Evolutionary conservation across 1,140 invertebrate species (phyloP), one percentile per base, ranked within the genome.

Genomic region (Drosophila bipectinata): DNA sequence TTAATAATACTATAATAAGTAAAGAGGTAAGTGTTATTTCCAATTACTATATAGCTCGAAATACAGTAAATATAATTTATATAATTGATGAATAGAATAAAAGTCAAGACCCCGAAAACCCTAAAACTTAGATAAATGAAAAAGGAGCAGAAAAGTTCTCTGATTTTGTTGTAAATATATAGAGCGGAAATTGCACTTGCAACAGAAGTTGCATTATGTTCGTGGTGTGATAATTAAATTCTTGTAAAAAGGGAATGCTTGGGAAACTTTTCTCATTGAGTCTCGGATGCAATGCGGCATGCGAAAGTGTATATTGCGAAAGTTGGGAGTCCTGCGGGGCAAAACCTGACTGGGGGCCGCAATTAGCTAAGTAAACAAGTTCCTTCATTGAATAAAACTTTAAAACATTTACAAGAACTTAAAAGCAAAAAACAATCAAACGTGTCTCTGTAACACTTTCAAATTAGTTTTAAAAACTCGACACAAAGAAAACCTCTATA

Each of bases 201-300:
- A 37, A 10, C 21, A 47, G 12, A 30, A 28, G 48, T 4, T 18
- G 4, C 14, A 24, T 1, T n/a, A 47, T 4, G 62, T 9, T 34
- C 30, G 24, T 28, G n/a, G 61, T 30, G 32, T 30, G 32, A 69
- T 69, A 69, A 69, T 69, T 69, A 57, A 57, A 57, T 69, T 56
- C 51, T n/a, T 63, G 56, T 55, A 41, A 58, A 68, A 69, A 47
- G 6, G 18, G 8, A 14, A 15, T 49, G 44, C 26, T 41, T 4
- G 14, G 32, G 47, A 68, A 56, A 64, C 41, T 69, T 69, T 68
- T 12, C 51, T 18, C 55, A 57, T 57, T 32, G 41, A 57, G 44
- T 69, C 37, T n/a, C 10, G 30, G 41, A 47, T 48, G 39, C 66
- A 55, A 48, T 69, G 63, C 66, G 66, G 49, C 49, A 24, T 34